Evolutionary conservation across 2,888 invertebrate genomes (phyloP), one percentile per base, ranked within the genome.

Genomic region (Eupelmus urozonus): DNA sequence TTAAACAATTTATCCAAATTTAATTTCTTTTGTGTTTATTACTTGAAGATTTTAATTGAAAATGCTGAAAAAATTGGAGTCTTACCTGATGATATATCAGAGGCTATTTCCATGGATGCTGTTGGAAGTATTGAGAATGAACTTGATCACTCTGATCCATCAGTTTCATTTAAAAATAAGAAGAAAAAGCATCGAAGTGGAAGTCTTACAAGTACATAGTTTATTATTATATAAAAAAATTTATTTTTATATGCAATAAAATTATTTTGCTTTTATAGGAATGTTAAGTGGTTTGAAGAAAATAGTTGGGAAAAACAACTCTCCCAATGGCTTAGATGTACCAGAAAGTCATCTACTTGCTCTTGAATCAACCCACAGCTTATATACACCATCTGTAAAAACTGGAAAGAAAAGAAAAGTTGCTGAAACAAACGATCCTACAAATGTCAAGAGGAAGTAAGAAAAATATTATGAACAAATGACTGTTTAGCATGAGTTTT

Each of bases 141-240:
- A 67, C 82, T 89, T 57, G 84, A 89, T 79, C 72, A 82, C 25
- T 88, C 88, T 2, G 87, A 88, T 75, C 81, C 83, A 20, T 81
- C 82, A 18, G 81, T 83, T 45, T 85, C 83, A 62, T 76, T 81
- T 49, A 88, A 91, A 80, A 91, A 91, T 76, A 92, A 93, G 83
- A 92, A 92, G 86, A 93, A 94, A 87, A 96, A 96, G 89, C 95
- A 96, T 90, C 92, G 96, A 86, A 92, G 96, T 92, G 96, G 96
- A 84, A 96, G 96, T 83, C 91, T 96, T 82, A 96, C 96, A 90
- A 93, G 96, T 96, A 92, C 92, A 92, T 74, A 59, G 59, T 59
- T 20, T 42, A 29, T 59, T 49, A 27, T 53, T 20, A 74, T 25
- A 9, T 2, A 49, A 42, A 42, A 55, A n/a, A 55, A 49, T 34